phyloP scores from a whole-genome alignment of 2,113 vertebrate species.

The Microtus montanus region DNA sequence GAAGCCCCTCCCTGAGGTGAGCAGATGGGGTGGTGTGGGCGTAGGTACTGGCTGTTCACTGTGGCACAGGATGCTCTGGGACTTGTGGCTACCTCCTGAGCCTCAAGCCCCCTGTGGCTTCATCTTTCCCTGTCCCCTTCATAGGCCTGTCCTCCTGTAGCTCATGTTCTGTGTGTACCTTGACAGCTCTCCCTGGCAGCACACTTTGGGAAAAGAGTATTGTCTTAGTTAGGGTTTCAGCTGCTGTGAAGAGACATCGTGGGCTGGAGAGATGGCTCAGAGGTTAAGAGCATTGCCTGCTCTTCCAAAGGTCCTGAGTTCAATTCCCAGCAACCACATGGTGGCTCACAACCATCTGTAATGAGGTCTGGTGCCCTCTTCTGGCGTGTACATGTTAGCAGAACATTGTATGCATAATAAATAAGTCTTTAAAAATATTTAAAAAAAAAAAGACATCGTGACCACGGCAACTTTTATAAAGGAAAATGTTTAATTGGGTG shows the following conservation, averaged over 20 bases:
- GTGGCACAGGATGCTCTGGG: background rate
- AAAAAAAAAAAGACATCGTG: no score
- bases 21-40: background rate
- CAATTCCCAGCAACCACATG: no score
- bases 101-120: background rate
- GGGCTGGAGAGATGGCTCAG: no score
- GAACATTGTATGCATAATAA: no score
- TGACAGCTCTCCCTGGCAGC: background rate
- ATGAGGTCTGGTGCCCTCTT: no score
- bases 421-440: no score
- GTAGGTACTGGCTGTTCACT: background rate
- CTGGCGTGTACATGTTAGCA: no score
- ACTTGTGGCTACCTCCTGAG: background rate
- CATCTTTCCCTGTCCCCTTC: no score
- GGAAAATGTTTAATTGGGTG: background rate
- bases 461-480: background rate
- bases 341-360: no score
- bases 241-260: no score
- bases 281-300: no score
- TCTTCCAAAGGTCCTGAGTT: no score
- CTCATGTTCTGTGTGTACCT: rapidly evolving
- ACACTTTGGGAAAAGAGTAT: background rate
- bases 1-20: background rate
- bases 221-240: background rate
- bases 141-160: background rate